Percentiles rank a stretch among this genome's conserved stretches.
These are phyloP conservation scores for Eupithecia inturbata DNA, from an alignment of 2,888 invertebrate species.

Conservation along the genomic window DNA sequence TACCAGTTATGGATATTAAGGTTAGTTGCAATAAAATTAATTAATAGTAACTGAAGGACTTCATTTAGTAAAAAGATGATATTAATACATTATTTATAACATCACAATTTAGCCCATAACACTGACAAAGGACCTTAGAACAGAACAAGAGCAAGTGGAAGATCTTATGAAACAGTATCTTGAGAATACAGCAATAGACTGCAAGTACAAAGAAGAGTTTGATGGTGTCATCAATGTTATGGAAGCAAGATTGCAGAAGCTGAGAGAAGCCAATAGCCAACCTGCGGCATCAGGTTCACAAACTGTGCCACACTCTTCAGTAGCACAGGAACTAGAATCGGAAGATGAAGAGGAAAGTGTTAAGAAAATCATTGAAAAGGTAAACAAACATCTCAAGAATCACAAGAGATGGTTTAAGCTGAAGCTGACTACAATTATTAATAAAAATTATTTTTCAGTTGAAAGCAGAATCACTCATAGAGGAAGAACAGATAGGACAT, in stretches of 20 bases:
- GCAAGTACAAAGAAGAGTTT: slow-evolving; percentile 69
- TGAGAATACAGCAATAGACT: slow-evolving; percentile 79
- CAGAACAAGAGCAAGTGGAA: slow-evolving; percentile 88
- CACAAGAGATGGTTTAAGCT: neutral
- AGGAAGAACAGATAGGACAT: slow-evolving; percentile 56
- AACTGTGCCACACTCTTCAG: slow-evolving; percentile 20
- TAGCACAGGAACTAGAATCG: slow-evolving; percentile 46
- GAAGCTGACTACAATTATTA: neutral
- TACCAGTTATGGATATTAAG: slow-evolving; percentile 59
- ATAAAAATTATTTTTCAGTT: slow-evolving; percentile 52
- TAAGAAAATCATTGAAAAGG: slow-evolving; percentile 72
- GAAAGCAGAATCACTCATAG: slow-evolving; percentile 64
- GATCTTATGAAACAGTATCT: slow-evolving; percentile 87
- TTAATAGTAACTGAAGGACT: neutral
- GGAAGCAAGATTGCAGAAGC: slow-evolving; percentile 64
- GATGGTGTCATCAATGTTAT: slow-evolving; percentile 68
- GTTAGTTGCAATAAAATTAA: slow-evolving; percentile 43
- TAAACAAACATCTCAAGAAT: slow-evolving; percentile 39
- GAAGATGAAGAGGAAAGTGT: slow-evolving; percentile 71
- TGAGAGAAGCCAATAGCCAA: slow-evolving; percentile 53
- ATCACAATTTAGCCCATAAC: slow-evolving; percentile 63
- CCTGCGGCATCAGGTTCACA: slow-evolving; percentile 32
- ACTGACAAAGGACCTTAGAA: slow-evolving; percentile 83
- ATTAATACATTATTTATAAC: neutral
- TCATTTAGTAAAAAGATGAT: neutral